Evolutionary conservation across 92 coral and sea anemone species (phyloP).

Genomic region (Galaxea fascicularis): DNA sequence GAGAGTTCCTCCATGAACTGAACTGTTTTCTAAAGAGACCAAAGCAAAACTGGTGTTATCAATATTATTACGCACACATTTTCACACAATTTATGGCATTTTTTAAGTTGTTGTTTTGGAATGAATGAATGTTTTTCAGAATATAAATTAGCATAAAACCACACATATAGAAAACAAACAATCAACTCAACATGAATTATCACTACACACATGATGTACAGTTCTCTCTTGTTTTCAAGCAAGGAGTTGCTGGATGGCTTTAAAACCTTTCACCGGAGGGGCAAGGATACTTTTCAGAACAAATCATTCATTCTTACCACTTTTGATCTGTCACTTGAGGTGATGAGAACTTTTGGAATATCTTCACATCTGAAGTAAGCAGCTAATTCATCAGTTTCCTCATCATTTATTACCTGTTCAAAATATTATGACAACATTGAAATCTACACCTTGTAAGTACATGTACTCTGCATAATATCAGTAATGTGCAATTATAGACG

Average conservation of each 20-base stretch:
- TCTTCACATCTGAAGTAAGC: conserved; percentile 81
- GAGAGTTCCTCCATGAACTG: conserved; percentile 90
- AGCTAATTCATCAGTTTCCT: conserved; percentile 79
- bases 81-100: too few relatives aligned
- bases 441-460: too few relatives aligned
- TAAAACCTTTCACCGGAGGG: too few relatives aligned
- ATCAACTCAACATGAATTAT: too few relatives aligned
- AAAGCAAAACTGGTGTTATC: not conserved
- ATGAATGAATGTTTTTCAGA: not conserved
- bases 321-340: conserved; percentile 92
- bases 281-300: too few relatives aligned
- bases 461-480: too few relatives aligned
- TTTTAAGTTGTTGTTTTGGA: too few relatives aligned
- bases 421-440: not conserved
- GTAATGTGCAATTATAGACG: too few relatives aligned
- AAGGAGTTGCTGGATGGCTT: too few relatives aligned
- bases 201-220: too few relatives aligned
- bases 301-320: conserved; percentile 63
- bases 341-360: conserved; percentile 86
- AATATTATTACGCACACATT: not conserved
- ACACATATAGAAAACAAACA: not conserved
- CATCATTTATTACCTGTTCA: conserved; percentile 79
- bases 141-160: too few relatives aligned
- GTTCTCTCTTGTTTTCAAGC: too few relatives aligned
- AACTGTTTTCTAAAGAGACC: conserved; percentile 74